These are phyloP conservation scores for Mustela erminea DNA, from an alignment of 2,797 vertebrate genomes.

Conservation along the genomic window DNA sequence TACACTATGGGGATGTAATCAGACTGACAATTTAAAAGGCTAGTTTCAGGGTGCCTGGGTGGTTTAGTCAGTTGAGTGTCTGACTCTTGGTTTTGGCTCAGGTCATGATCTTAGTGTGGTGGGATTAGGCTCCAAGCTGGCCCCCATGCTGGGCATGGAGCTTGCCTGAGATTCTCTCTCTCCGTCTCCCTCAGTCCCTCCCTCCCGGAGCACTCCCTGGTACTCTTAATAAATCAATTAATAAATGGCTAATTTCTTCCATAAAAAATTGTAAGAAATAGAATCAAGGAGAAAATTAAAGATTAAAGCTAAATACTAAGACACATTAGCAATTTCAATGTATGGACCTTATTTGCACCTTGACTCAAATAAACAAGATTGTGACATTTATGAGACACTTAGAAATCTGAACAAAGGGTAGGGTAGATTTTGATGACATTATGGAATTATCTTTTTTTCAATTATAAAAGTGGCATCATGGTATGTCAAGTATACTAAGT, in stretches of 20 bases:
- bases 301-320: slow-evolving; percentile 11
- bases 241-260: not conserved
- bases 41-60: not conserved
- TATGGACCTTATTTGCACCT: not conserved
- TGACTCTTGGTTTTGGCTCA: not conserved
- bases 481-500: not conserved
- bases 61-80: not conserved
- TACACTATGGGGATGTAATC: not conserved
- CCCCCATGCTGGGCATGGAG: not conserved
- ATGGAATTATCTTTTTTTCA: not conserved
- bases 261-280: slow-evolving; percentile 32
- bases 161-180: not conserved
- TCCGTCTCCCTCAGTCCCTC: not conserved
- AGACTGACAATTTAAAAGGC: not conserved
- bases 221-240: not conserved
- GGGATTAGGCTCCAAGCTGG: not conserved
- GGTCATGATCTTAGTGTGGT: not conserved
- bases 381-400: not conserved
- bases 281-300: not conserved
- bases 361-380: not conserved
- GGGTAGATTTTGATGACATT: not conserved
- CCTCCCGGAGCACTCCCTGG: not conserved
- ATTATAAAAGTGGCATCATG: not conserved
- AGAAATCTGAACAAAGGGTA: not conserved
- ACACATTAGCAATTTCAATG: not conserved